These are phyloP conservation scores for Luscinia megarhynchos DNA, from an alignment of 2,797 vertebrate genomes.

Conservation along the genomic window DNA sequence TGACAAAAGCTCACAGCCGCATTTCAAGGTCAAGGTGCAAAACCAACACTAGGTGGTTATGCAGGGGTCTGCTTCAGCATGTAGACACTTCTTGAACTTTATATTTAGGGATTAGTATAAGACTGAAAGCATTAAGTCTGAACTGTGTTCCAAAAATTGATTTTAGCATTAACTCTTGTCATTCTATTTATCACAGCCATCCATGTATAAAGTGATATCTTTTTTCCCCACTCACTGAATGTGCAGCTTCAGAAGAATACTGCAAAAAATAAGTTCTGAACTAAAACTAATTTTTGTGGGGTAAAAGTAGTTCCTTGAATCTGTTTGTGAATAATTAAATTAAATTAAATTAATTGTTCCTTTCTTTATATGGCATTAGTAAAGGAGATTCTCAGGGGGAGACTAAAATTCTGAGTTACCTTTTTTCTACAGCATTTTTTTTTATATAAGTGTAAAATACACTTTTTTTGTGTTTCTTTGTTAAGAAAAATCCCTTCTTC, in stretches of 20 bases:
- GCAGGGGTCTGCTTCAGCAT: not conserved
- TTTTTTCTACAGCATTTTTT: not conserved
- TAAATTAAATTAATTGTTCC: not conserved
- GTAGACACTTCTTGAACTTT: not conserved
- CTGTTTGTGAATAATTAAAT: not conserved
- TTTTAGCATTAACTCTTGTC: not conserved
- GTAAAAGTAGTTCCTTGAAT: not conserved
- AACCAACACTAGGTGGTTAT: no score
- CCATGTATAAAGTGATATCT: not conserved
- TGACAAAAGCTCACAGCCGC: fast-evolving
- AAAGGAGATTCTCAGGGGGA: not conserved
- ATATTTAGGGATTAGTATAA: not conserved
- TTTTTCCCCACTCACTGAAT: not conserved
- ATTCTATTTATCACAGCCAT: not conserved
- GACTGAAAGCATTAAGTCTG: not conserved
- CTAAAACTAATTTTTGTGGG: not conserved
- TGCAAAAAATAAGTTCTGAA: not conserved
- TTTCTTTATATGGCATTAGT: not conserved
- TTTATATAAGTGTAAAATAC: not conserved
- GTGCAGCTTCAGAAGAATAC: not conserved
- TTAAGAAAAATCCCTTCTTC: not conserved
- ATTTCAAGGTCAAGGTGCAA: not conserved
- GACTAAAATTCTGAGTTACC: not conserved
- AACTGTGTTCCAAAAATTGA: not conserved
- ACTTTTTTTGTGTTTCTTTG: not conserved